Percentiles rank a stretch among this genome's conserved stretches.
Conservation (phyloP, 2,888 invertebrate genomes). For the Scaptomyza reducta region DNA sequence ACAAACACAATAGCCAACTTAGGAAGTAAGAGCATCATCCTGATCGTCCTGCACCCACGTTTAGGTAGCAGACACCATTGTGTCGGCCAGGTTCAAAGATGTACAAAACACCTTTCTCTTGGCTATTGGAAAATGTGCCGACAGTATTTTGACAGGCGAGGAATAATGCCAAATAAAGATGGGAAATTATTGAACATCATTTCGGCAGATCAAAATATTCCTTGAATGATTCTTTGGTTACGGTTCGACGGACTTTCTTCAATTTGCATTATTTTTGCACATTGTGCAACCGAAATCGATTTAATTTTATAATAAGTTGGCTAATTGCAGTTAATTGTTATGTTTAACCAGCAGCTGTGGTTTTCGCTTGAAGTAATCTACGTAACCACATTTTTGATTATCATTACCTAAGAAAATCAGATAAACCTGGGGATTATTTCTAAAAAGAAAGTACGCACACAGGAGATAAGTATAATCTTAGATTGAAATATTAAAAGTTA, state of each 20-base stretch:
- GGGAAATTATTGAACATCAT: slow-evolving; percentile 52
- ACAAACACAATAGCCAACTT: slow-evolving; percentile 39
- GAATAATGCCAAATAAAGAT: slow-evolving; percentile 3
- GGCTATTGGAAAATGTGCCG: slow-evolving; percentile 40
- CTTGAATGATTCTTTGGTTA: slow-evolving; percentile 12
- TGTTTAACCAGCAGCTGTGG: slow-evolving; percentile 59
- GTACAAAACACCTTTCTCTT: slow-evolving; percentile 34
- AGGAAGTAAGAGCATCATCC: slow-evolving; percentile 22
- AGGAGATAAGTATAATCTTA: not conserved
- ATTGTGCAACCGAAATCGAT: slow-evolving; percentile 50
- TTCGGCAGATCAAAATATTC: slow-evolving; percentile 23
- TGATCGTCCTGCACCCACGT: slow-evolving; percentile 32
- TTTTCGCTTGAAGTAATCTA: slow-evolving; percentile 27
- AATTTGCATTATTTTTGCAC: slow-evolving; percentile 9
- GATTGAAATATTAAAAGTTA: not conserved
- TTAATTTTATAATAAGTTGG: slow-evolving; percentile 28
- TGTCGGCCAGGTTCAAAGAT: slow-evolving; percentile 67
- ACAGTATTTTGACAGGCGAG: slow-evolving; percentile 67
- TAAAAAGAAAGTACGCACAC: not conserved
- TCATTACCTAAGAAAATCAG: not conserved
- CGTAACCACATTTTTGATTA: not conserved
- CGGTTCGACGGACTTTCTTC: slow-evolving; percentile 35
- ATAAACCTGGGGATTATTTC: not conserved
- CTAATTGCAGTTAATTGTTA: slow-evolving; percentile 43
- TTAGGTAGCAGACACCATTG: slow-evolving; percentile 51